Evolutionary conservation across 2,113 vertebrate species (phyloP), one percentile per base, ranked within the genome.

Genomic region (Cinclus cinclus): DNA sequence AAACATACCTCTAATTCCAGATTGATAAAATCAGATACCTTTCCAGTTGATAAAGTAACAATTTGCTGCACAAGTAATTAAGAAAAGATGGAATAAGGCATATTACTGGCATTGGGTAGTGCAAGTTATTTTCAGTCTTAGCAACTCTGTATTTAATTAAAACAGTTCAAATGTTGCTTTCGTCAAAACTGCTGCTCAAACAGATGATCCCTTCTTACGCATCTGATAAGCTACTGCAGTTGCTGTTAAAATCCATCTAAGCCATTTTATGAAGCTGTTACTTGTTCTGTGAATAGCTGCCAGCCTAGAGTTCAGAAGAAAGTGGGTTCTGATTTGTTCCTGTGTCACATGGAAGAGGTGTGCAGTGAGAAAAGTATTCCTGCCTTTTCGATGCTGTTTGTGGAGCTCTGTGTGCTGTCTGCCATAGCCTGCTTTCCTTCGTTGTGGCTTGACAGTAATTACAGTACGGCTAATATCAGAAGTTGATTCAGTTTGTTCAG

Each of bases 211-310:
- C 55, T 87, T 94, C 95, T 93, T 85, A 63, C 23, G 90, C 90
- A 89, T 97, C 87, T 13, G 73, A 95, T 95, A 96, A 98, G 95
- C 92, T 92, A 89, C 87, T 92, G 96, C 80, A 91, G 87, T 94
- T 94, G 92, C 95, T 7, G 15, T 93, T 97, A 88, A 97, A 96
- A 97, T 96, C 95, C 77, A 73, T 94, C 94, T 94, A 96, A 97
- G 94, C 91, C 63, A 67, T 91, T 91, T 96, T 96, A 97, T 95
- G 94, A 95, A 91, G 93, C 96, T 97, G 95, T 95, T 73, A 62
- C 92, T 95, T 91, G 78, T 76, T 96, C 95, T 76, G 90, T 94
- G 95, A 97, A 91, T 94, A 95, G 95, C 94, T 98, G 97, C 97
- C 92, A 95, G 92, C 87, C 90, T 92, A 13, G 12, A 95, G 93